phyloP scores from a whole-genome alignment of 2,113 vertebrate genomes.

The Amazona vittata region DNA sequence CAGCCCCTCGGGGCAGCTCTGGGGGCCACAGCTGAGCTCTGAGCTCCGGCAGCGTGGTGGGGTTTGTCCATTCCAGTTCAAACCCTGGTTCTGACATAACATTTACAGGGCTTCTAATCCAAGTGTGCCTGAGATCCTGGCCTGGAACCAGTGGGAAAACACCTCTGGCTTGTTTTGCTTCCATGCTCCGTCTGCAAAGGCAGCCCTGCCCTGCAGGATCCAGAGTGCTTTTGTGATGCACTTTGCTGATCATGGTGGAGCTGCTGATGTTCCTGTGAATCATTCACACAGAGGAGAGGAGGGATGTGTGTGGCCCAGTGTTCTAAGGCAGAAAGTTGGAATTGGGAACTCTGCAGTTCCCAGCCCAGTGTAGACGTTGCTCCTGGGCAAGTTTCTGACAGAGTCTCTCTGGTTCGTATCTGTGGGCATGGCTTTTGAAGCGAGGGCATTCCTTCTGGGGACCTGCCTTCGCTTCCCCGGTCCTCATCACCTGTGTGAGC shows the following conservation, averaged over 20 bases:
- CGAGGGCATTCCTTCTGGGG: not conserved
- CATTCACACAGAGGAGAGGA: not conserved
- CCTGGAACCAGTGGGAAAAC: not conserved
- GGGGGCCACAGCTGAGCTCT: not conserved
- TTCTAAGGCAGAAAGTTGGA: not conserved
- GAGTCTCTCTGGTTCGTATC: accelerated
- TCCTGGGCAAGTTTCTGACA: not conserved
- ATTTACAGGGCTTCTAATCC: not conserved
- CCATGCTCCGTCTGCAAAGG: not conserved
- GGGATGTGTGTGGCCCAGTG: not conserved
- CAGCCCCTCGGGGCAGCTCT: not conserved
- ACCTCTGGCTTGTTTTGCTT: not conserved
- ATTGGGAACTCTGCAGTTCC: not conserved
- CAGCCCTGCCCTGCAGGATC: not conserved
- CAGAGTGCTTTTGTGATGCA: not conserved
- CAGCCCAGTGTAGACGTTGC: not conserved
- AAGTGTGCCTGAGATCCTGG: not conserved
- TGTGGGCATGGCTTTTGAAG: not conserved
- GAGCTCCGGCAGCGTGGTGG: not conserved
- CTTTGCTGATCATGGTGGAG: not conserved
- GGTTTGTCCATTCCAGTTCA: not conserved
- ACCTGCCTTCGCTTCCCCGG: not conserved
- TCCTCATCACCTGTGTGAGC: not conserved
- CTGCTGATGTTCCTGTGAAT: not conserved
- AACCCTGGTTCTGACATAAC: not conserved